Evolutionary conservation across 2,888 invertebrate genomes (phyloP).

Genomic region (Tortrix viridana): DNA sequence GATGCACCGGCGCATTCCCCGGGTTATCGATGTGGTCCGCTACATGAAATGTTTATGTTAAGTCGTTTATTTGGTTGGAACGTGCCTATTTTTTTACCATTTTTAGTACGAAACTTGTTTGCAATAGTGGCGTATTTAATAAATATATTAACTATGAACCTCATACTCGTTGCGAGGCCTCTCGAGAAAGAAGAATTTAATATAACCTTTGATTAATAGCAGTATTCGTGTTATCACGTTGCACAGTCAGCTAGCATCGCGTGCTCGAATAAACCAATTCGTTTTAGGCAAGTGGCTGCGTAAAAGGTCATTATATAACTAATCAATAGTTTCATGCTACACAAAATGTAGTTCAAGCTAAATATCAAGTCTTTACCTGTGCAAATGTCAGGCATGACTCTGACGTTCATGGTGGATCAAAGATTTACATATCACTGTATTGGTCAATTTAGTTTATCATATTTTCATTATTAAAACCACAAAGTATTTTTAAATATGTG

Average conservation of each 20-base stretch:
- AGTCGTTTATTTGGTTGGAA: slow-evolving; percentile 26
- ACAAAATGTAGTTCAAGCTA: slow-evolving; percentile 51
- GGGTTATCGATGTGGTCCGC: slow-evolving; percentile 56
- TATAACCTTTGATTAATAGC: slow-evolving; percentile 41
- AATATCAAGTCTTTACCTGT: slow-evolving; percentile 73
- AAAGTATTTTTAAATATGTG: too few species aligned
- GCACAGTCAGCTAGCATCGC: slow-evolving; percentile 49
- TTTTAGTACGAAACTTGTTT: slow-evolving; percentile 39
- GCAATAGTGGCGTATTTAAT: slow-evolving; percentile 5
- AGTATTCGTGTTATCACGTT: slow-evolving; percentile 44
- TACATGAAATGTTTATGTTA: slow-evolving; percentile 46
- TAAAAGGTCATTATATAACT: slow-evolving; percentile 69
- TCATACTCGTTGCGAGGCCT: not conserved
- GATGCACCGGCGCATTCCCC: slow-evolving; percentile 54
- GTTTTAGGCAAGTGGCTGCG: slow-evolving; percentile 55
- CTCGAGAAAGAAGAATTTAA: not conserved
- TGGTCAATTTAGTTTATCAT: too few species aligned
- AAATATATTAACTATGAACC: not conserved
- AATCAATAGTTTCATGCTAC: slow-evolving; percentile 58
- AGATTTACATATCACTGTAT: too few species aligned
- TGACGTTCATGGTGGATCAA: not conserved
- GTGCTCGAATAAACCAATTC: slow-evolving; percentile 54
- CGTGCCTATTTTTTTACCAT: slow-evolving; percentile 18
- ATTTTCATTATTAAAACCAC: too few species aligned
- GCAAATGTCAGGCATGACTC: slow-evolving; percentile 59